Evolutionary conservation across 2,888 invertebrate genomes (phyloP), one percentile per base, ranked within the genome.

Genomic region (Amphipyra berbera): DNA sequence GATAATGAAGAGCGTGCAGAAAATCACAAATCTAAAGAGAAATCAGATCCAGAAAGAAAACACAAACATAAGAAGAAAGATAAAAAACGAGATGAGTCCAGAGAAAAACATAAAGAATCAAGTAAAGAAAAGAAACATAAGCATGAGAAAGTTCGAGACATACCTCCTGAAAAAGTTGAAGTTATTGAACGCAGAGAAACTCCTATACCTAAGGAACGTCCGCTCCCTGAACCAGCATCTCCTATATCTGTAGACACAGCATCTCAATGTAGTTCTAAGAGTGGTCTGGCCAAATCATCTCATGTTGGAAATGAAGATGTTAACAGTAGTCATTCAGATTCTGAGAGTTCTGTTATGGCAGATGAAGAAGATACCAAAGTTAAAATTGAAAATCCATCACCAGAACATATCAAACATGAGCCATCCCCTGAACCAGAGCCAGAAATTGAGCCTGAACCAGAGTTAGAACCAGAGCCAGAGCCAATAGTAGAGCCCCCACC

Each of bases 51-150:
- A 48, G 95, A 95, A 81, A 93, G 95, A 68, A 95, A 95, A 77
- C 96, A 96, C 73, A 96, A 96, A 82, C 96, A 96, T 73, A 96
- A 96, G 89, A 96, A 96, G 85, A 96, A 96, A 85, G 96, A 96
- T 72, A 97, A 96, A 80, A 97, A 96, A 82, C 95, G 95, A 57
- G 95, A 96, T 82, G 96, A 96, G 73, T 93, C 93, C 14, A 95
- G 96, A 78, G 96, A 96, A 48, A 96, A 96, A 79, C 96, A 96
- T 48, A 95, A 96, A 76, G 96, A 96, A 35, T 88, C 90, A 1
- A 91, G 76, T 78, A 95, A 95, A 83, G 94, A 95, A 65, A 95
- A 94, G 79, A 95, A 94, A 83, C 94, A 94, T 66, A 95, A 95
- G 84, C 95, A 95, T 87, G 96, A 96, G 14, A 95, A 95, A 78